These are phyloP conservation scores for Neoarius graeffei DNA, from an alignment of 2,113 vertebrate genomes.

Conservation along the genomic window DNA sequence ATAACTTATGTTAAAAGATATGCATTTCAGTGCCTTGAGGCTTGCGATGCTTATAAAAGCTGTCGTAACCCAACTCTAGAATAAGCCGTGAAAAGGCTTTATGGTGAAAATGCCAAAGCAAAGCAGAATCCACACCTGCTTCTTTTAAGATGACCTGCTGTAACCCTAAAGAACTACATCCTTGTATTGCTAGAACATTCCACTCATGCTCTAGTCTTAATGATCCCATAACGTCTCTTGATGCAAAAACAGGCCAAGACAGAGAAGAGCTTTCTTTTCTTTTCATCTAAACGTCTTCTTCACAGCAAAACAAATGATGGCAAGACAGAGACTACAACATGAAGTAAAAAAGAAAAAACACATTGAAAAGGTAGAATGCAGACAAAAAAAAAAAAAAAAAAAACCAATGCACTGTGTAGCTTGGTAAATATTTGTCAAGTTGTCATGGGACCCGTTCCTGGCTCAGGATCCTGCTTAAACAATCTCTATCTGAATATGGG, in stretches of 20 bases:
- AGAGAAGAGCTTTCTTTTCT: constrained; percentile 25
- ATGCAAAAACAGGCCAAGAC: constrained; percentile 29
- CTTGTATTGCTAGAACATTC: constrained; percentile 26
- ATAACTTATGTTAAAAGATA: not conserved
- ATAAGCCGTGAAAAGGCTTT: not conserved
- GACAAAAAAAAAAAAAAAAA: constrained; percentile 64
- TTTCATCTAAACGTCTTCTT: constrained; percentile 4
- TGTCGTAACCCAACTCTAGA: not conserved
- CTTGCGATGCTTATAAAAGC: not conserved
- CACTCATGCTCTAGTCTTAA: constrained; percentile 30
- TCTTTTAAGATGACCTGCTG: constrained; percentile 2
- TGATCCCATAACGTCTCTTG: constrained; percentile 25
- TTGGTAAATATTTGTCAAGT: constrained; percentile 79
- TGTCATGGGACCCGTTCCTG: constrained; percentile 77
- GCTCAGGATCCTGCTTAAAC: constrained; percentile 77
- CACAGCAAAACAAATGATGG: constrained; percentile 37
- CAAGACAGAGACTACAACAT: constrained; percentile 58
- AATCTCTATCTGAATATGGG: constrained; percentile 70
- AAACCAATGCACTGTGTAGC: constrained; percentile 56
- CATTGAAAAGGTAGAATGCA: constrained; percentile 60
- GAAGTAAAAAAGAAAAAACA: constrained; percentile 56
- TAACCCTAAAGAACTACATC: not conserved
- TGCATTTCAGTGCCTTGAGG: not conserved
- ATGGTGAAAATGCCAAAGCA: no score
- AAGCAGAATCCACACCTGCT: constrained; percentile 1